Evolutionary conservation across 2,797 vertebrate species (phyloP).

Genomic region (Betta splendens): DNA sequence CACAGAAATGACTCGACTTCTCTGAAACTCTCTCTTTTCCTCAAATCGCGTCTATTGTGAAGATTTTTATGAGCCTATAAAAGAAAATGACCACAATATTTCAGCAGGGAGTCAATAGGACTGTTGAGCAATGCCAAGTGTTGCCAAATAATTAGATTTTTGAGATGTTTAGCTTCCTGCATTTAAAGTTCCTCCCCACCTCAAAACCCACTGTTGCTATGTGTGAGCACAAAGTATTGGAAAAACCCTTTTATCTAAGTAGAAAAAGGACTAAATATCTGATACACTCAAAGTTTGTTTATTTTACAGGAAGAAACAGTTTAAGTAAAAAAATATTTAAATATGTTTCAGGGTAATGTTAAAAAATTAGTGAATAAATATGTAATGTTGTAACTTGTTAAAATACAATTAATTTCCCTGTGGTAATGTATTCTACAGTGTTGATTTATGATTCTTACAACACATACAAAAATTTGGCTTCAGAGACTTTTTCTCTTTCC

Average conservation of each 20-base stretch:
- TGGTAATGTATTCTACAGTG: too few relatives aligned
- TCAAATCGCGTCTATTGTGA: conserved; percentile 45
- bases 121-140: conserved; percentile 36
- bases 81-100: conserved; percentile 59
- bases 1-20: conserved; percentile 31
- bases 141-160: conserved; percentile 46
- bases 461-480: too few relatives aligned
- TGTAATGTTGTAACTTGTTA: too few relatives aligned
- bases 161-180: conserved; percentile 8
- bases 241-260: neutral
- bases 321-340: conserved; percentile 18
- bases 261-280: neutral
- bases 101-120: conserved; percentile 55
- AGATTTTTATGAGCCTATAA: conserved; percentile 57
- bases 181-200: conserved; percentile 20
- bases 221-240: neutral
- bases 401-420: too few relatives aligned
- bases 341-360: too few relatives aligned
- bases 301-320: conserved; percentile 11
- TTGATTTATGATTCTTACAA: conserved; percentile 1
- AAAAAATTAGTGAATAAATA: too few relatives aligned
- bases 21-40: conserved; percentile 46
- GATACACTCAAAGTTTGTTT: too few relatives aligned
- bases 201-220: neutral
- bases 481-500: conserved; percentile 29